A percentile compares a stretch with the other conserved stretches of the same genome.
phyloP scores from a whole-genome alignment of 2,888 invertebrate genomes.

The Timandra comae region DNA sequence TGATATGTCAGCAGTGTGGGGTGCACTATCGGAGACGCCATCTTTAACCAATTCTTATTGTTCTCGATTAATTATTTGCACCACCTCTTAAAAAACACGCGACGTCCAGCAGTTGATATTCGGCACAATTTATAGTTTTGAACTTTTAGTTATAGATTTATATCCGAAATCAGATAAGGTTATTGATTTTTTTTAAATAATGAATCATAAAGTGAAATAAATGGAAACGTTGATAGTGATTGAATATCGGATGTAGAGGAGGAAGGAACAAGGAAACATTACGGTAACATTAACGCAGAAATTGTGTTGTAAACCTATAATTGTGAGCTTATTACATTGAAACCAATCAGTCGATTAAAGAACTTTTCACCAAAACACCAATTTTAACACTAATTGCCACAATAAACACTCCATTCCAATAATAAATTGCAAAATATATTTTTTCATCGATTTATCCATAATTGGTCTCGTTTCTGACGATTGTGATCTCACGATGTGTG shows the following conservation, averaged over 20 bases:
- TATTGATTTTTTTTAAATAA: too few relatives aligned
- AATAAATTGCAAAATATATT: constrained; percentile 50
- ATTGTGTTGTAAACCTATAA: too few relatives aligned
- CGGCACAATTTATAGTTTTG: too few relatives aligned
- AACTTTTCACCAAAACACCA: constrained; percentile 14
- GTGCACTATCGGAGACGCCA: constrained; percentile 33
- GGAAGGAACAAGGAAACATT: too few relatives aligned
- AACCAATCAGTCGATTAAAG: constrained; percentile 10
- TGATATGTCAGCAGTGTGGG: constrained; percentile 51
- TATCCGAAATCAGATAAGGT: too few relatives aligned
- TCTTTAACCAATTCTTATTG: constrained; percentile 41
- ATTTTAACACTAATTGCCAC: constrained; percentile 43
- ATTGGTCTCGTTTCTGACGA: constrained; percentile 54
- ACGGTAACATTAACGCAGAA: too few relatives aligned
- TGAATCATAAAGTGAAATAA: too few relatives aligned
- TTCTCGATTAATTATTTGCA: constrained; percentile 38
- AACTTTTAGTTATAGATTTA: too few relatives aligned
- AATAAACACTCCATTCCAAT: constrained; percentile 40
- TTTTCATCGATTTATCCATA: constrained; percentile 59
- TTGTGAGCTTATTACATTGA: not conserved
- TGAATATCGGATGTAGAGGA: too few relatives aligned
- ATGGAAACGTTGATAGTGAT: too few relatives aligned
- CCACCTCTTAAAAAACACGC: constrained; percentile 11
- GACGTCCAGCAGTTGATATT: not conserved
- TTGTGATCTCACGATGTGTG: constrained; percentile 46